phyloP scores from a whole-genome alignment of 1,140 invertebrate genomes.

The Lineus longissimus region DNA sequence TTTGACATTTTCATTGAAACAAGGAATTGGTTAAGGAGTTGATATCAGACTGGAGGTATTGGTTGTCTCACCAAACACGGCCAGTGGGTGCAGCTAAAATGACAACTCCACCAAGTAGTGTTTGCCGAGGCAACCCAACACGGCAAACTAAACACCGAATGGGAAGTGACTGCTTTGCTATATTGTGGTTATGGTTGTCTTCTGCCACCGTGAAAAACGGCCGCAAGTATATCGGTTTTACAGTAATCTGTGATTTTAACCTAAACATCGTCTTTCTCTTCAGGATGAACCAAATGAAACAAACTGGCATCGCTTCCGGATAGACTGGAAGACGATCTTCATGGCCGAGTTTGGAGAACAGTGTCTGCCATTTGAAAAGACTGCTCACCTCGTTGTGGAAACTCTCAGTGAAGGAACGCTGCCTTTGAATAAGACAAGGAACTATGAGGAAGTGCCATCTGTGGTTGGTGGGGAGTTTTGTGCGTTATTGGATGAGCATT shows the following conservation, averaged over 20 bases:
- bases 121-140: too few relatives aligned
- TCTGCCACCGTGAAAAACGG: too few relatives aligned
- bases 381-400: conserved; percentile 19
- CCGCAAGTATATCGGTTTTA: too few relatives aligned
- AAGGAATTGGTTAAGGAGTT: too few relatives aligned
- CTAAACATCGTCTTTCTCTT: background rate
- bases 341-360: conserved; percentile 29
- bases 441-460: conserved; percentile 35
- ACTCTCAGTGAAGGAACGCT: conserved; percentile 8
- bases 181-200: too few relatives aligned
- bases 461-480: conserved; percentile 28
- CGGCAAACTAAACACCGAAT: too few relatives aligned
- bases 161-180: too few relatives aligned
- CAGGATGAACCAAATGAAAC: background rate
- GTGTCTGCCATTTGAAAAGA: conserved; percentile 30
- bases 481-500: conserved; percentile 23
- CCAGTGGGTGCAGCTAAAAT: too few relatives aligned
- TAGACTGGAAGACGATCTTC: conserved; percentile 31
- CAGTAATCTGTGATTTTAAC: background rate
- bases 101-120: too few relatives aligned
- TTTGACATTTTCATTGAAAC: too few relatives aligned
- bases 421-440: conserved; percentile 36
- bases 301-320: conserved; percentile 32
- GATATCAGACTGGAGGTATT: too few relatives aligned
- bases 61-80: too few relatives aligned